Evolutionary conservation across 2,888 invertebrate genomes (phyloP), one percentile per base, ranked within the genome.

Genomic region (Carpatolechia fugitivella): DNA sequence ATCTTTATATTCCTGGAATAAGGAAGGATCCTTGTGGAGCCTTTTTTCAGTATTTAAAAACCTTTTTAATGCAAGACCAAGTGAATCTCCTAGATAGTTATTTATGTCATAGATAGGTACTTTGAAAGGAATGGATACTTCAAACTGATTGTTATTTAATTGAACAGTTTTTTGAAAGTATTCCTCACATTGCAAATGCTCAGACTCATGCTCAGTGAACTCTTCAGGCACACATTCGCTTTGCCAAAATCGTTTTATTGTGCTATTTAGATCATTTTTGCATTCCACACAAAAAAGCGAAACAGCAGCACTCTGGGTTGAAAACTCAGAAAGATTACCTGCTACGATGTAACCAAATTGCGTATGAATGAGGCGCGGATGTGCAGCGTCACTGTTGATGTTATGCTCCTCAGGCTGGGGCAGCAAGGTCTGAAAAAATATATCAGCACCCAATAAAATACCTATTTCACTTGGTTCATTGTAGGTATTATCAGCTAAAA

Each of bases 351-450:
- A 33, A 33, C 33, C 31, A 3, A 30, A 48, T 4, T 10, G 5
- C 2, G 31, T 48, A 11, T 31, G 35, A 10, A 20, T 6, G 1
- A 36, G 1, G 2, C 10, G 6, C 13, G 14, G 36, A 11, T 24
- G 36, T 24, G 35, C 36, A 31, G 33, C 3, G 18, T n/a, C n/a
- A n/a, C n/a, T n/a, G 16, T 8, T 20, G 2, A 20, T 10, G 24
- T 33, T 7, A 10, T 11, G 4, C 11, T 33, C 16, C 18, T 47
- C 47, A 47, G 30, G 38, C 10, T 16, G 40, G 0, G 18, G 20
- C 53, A 53, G 36, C 1, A 53, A 30, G 2, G 11, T 18, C 46
- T 53, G 53, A 14, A 53, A 53, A 29, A 46, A 53, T 14, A n/a
- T n/a, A n/a, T n/a, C n/a, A n/a, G n/a, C n/a, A n/a, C n/a, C n/a